Evolutionary conservation across 1,140 invertebrate species (phyloP).

Genomic region (Neomicropteryx cornuta): DNA sequence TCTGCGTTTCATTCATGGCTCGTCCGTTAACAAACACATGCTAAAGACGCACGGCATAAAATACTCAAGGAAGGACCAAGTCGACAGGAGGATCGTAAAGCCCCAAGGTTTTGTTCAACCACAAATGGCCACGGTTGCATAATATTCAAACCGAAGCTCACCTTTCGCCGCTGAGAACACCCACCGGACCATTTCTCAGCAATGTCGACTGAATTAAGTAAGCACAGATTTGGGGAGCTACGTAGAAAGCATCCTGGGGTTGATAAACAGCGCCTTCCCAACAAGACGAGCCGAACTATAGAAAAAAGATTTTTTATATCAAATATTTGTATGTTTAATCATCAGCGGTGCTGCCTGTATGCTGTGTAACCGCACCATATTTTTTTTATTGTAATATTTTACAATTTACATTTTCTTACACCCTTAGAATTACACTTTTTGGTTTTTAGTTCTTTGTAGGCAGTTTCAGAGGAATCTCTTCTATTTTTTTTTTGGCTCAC

Average conservation of each 20-base stretch:
- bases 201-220: background rate
- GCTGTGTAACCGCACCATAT: too few relatives aligned
- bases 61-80: constrained; percentile 26
- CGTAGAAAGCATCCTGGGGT: background rate
- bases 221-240: background rate
- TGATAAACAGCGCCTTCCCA: too few relatives aligned
- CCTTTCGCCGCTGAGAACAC: background rate
- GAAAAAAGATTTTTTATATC: too few relatives aligned
- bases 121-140: background rate
- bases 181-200: background rate
- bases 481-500: too few relatives aligned
- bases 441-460: too few relatives aligned
- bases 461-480: too few relatives aligned
- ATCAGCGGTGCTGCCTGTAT: too few relatives aligned
- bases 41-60: constrained; percentile 27
- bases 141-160: background rate
- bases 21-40: constrained; percentile 37
- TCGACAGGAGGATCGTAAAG: constrained; percentile 13
- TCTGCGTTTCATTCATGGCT: constrained; percentile 35
- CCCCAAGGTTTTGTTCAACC: background rate
- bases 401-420: too few relatives aligned
- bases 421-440: too few relatives aligned
- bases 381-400: too few relatives aligned
- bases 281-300: too few relatives aligned
- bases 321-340: too few relatives aligned